Evolutionary conservation across 2,888 invertebrate species (phyloP).

Genomic region (Nycteola revayana): DNA sequence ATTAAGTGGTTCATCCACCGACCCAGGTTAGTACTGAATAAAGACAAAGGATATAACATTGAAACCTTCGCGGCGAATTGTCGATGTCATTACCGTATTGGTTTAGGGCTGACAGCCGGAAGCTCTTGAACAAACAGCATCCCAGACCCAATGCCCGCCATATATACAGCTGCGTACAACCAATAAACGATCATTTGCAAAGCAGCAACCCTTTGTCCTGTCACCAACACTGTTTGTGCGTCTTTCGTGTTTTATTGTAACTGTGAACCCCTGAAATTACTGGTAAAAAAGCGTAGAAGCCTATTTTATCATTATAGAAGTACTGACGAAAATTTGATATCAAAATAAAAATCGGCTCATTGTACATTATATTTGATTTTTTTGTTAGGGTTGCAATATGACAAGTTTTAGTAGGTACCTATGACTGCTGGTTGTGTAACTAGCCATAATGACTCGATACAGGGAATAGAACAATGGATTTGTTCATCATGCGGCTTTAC

Average conservation of each 20-base stretch:
- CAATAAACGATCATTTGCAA: conserved; percentile 33
- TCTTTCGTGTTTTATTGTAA: conserved; percentile 1
- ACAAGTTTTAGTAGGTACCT: too few species aligned
- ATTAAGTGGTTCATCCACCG: conserved; percentile 41
- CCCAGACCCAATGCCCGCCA: conserved; percentile 31
- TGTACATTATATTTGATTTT: too few species aligned
- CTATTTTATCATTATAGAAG: too few species aligned
- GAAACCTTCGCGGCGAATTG: conserved; percentile 47
- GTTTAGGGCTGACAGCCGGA: conserved; percentile 55
- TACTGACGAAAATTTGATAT: too few species aligned
- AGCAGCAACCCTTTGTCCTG: conserved; percentile 19
- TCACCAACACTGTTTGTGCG: not conserved
- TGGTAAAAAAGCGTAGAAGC: too few species aligned
- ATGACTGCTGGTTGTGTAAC: too few species aligned
- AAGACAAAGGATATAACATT: conserved; percentile 43
- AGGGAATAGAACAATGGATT: too few species aligned
- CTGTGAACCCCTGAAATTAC: not conserved
- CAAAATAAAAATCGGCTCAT: too few species aligned
- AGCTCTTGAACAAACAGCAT: conserved; percentile 50
- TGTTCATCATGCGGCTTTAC: too few species aligned
- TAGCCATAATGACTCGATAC: too few species aligned
- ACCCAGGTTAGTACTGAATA: conserved; percentile 37
- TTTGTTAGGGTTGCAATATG: too few species aligned
- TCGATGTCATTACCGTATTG: conserved; percentile 58
- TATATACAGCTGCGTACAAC: conserved; percentile 32